Conservation (phyloP, 1,140 invertebrate genomes). For the Trissolcus basalis region DNA sequence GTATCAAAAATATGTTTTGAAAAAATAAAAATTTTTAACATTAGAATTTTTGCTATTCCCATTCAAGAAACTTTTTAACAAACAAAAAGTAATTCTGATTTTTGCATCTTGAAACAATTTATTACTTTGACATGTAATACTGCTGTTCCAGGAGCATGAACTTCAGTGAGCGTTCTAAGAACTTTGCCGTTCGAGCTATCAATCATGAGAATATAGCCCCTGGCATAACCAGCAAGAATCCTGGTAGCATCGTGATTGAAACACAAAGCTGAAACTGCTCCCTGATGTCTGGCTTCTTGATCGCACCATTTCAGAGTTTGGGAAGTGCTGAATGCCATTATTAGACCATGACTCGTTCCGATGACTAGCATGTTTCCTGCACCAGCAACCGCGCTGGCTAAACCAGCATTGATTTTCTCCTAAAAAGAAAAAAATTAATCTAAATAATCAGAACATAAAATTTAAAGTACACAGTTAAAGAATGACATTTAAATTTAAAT, state of each 20-base stretch:
- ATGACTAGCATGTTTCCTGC: conserved; percentile 88
- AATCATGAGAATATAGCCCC: conserved; percentile 90
- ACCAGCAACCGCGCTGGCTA: conserved; percentile 88
- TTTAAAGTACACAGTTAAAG: conserved; percentile 2
- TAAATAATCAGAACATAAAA: neutral
- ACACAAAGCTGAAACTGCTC: conserved; percentile 89
- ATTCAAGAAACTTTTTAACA: too few species aligned
- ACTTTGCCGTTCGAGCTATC: conserved; percentile 87
- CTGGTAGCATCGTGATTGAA: conserved; percentile 92
- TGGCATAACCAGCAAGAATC: conserved; percentile 89
- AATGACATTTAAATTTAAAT: conserved; percentile 8
- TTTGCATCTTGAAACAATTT: conserved; percentile 6
- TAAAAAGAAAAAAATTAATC: conserved; percentile 61
- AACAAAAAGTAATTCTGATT: too few species aligned
- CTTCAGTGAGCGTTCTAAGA: conserved; percentile 87
- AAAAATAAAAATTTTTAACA: too few species aligned
- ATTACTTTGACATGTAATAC: conserved; percentile 89
- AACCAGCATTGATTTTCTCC: conserved; percentile 92
- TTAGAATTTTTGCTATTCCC: too few species aligned
- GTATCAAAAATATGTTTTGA: too few species aligned
- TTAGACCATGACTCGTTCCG: conserved; percentile 94
- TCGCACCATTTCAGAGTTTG: conserved; percentile 92
- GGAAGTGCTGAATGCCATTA: conserved; percentile 90
- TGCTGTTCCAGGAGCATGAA: conserved; percentile 90
- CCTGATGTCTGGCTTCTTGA: conserved; percentile 83